Evolutionary conservation across 2,888 invertebrate genomes (phyloP).

Genomic region (Epistrophe grossulariae): DNA sequence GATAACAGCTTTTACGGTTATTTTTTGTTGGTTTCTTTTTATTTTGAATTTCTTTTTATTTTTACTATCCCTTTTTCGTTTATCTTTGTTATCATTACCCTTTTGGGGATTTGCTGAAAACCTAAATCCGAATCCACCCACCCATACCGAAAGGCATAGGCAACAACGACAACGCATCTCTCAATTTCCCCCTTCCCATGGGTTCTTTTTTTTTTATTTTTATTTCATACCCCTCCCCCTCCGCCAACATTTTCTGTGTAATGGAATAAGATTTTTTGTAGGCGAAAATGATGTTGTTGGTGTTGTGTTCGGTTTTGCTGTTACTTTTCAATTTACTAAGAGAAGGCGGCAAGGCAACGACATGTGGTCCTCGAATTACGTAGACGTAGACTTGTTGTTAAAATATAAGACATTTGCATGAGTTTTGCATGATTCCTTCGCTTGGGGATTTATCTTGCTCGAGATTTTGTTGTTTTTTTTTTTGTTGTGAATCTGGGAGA

Average conservation of each 20-base stretch:
- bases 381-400: constrained; percentile 38
- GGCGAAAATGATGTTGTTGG: constrained; percentile 61
- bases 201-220: constrained; percentile 34
- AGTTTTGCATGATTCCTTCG: constrained; percentile 61
- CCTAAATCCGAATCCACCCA: constrained; percentile 36
- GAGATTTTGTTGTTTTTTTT: constrained; percentile 11
- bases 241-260: background rate
- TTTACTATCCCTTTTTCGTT: constrained; percentile 49
- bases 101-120: constrained; percentile 66
- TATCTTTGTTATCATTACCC: constrained; percentile 72
- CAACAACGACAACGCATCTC: constrained; percentile 21
- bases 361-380: constrained; percentile 29
- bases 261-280: constrained; percentile 43
- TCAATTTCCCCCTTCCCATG: constrained; percentile 15
- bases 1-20: constrained; percentile 58
- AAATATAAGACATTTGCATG: constrained; percentile 59
- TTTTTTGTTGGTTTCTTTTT: constrained; percentile 44
- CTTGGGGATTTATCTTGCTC: constrained; percentile 43
- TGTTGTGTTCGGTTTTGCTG: constrained; percentile 44
- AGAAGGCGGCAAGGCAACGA: constrained; percentile 32
- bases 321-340: constrained; percentile 63
- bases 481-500: constrained; percentile 27
- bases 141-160: constrained; percentile 28
- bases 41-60: constrained; percentile 50
- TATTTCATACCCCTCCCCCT: constrained; percentile 2